Evolutionary conservation across 2,888 invertebrate genomes (phyloP).

Genomic region (Fissipunctia ypsillon): DNA sequence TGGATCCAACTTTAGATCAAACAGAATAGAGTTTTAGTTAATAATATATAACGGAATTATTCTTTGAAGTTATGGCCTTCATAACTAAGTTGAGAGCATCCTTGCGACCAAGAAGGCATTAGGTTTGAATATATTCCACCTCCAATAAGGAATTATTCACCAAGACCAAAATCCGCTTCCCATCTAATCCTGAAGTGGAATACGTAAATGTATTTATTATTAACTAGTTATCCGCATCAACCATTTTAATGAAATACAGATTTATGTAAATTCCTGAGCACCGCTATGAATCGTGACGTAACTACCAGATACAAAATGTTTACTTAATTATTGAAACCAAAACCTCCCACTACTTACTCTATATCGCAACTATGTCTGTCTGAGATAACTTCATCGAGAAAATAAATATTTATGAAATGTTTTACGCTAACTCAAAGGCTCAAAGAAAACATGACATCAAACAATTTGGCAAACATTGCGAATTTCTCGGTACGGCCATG

Average conservation of each 20-base stretch:
- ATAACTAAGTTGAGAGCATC: neutral
- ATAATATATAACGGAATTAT: neutral
- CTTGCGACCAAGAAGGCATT: neutral
- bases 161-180: constrained; percentile 51
- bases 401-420: constrained; percentile 56
- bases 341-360: constrained; percentile 14
- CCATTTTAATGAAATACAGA: constrained; percentile 64
- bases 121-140: constrained; percentile 36
- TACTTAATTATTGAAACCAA: constrained; percentile 56
- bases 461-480: constrained; percentile 26
- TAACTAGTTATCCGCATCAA: constrained; percentile 60
- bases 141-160: constrained; percentile 54
- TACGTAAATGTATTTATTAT: constrained; percentile 67
- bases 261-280: constrained; percentile 64
- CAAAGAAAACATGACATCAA: constrained; percentile 48
- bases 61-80: constrained; percentile 7
- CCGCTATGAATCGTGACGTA: constrained; percentile 60
- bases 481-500: constrained; percentile 32
- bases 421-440: constrained; percentile 43
- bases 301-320: constrained; percentile 61
- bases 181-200: constrained; percentile 52
- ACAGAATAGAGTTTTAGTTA: neutral
- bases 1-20: neutral
- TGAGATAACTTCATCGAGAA: constrained; percentile 26
- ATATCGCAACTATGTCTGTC: constrained; percentile 18